phyloP scores from a whole-genome alignment of 2,888 invertebrate species.

The Acanthosepion esculentum region DNA sequence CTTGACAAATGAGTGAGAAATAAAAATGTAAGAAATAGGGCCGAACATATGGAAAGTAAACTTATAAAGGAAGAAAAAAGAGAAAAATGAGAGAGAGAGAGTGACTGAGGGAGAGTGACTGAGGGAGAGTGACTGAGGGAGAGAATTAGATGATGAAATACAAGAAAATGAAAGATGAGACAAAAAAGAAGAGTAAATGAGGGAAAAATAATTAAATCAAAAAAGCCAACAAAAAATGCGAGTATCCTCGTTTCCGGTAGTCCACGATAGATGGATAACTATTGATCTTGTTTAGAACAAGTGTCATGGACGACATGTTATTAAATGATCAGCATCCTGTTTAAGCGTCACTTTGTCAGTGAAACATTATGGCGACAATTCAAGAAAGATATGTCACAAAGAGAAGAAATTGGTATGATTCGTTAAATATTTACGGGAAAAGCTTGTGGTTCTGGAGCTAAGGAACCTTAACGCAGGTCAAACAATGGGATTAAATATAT shows the following conservation, averaged over 20 bases:
- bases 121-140: neutral
- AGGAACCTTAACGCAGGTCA: no score
- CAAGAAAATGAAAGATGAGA: neutral
- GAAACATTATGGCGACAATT: no score
- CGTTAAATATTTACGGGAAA: no score
- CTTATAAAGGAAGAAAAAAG: neutral
- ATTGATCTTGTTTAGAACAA: neutral
- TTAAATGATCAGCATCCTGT: neutral
- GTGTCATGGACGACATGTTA: neutral
- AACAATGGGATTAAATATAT: no score
- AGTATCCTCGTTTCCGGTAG: neutral
- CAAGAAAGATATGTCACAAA: no score
- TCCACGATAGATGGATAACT: neutral
- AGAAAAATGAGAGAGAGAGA: neutral
- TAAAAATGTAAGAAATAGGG: no score
- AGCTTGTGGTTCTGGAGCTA: no score
- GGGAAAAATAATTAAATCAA: neutral
- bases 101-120: neutral
- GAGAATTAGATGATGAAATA: neutral
- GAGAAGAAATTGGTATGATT: no score
- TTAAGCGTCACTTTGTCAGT: no score
- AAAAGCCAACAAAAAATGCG: neutral
- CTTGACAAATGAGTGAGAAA: no score
- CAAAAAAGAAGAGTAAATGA: neutral
- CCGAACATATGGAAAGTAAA: neutral